phyloP scores from a whole-genome alignment of 2,113 vertebrate genomes.

The Crotalus viridis region DNA sequence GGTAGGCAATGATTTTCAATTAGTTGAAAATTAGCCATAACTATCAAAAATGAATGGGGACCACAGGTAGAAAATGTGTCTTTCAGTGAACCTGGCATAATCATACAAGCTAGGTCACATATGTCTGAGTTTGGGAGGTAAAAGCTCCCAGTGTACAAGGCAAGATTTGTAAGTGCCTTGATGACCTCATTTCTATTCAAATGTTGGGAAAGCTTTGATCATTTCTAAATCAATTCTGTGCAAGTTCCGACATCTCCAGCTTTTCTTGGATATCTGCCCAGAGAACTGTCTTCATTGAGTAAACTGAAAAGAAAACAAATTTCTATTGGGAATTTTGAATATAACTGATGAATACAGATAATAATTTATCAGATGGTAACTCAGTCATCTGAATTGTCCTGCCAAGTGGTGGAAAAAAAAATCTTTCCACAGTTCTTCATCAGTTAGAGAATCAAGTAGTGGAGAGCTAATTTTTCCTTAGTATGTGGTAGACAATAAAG shows the following conservation, averaged over 20 bases:
- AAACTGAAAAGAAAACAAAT: background rate
- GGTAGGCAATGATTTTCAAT: background rate
- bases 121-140: background rate
- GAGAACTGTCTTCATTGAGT: background rate
- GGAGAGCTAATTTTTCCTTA: too few species aligned
- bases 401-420: background rate
- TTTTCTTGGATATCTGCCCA: background rate
- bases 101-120: background rate
- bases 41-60: background rate
- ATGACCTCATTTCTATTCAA: background rate
- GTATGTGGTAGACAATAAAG: background rate
- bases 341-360: background rate
- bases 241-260: background rate
- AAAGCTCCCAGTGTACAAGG: background rate
- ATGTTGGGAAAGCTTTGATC: background rate
- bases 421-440: background rate
- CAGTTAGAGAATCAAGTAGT: background rate
- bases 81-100: background rate
- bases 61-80: background rate
- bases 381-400: background rate
- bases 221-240: background rate
- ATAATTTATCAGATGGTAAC: conserved; percentile 6
- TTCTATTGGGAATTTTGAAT: background rate
- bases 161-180: background rate
- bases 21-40: too few species aligned